Base-by-base conservation (phyloP, 2,888 invertebrate genomes). In the Linyphia triangularis region DNA sequence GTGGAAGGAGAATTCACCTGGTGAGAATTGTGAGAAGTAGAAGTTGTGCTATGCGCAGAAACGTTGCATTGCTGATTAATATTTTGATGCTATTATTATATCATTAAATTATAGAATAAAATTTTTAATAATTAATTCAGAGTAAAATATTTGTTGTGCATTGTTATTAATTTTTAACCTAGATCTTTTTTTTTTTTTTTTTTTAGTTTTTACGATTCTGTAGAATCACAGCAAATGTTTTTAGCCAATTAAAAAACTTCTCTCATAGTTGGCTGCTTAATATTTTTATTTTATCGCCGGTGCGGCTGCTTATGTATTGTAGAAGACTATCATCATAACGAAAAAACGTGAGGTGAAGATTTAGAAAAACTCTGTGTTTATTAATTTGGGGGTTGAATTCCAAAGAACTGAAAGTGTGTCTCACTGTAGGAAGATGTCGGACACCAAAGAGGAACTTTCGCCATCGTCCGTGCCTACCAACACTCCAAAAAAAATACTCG, bases 401-500 rank as follows among this genome's bases (percentile, higher is more conserved):
- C 37, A 43, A 69, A 51, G 70, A 77, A 37, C 69, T 83, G 70
- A 69, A 61, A 70, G 43, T 67, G 81, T 77, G 61, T 77, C 77
- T 30, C 40, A 26, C n/a, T 63, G 33, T 69, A 51, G 57, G 69
- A 88, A 75, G 77, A 88, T 88, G 88, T 88, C 88, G 82, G 88
- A 88, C 77, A 88, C 88, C 13, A 88, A 88, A 63, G 88, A 88
- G 77, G 88, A 88, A 63, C 77, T 83, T 77, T 83, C 83, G 30
- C 19, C 88, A 70, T 83, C 88, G 61, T 83, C 88, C 75, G 19
- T 70, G 77, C 83, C 83, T 70, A 13, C 83, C 82, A 88, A 51
- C 63, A 75, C 88, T 77, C 72, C 88, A n/a, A 88, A 88, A 83
- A 88, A 88, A 88, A 70, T 83, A 51, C 77, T 88, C 33, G 88